phyloP scores from a whole-genome alignment of 1,140 invertebrate genomes.

The Drosophila azteca region DNA sequence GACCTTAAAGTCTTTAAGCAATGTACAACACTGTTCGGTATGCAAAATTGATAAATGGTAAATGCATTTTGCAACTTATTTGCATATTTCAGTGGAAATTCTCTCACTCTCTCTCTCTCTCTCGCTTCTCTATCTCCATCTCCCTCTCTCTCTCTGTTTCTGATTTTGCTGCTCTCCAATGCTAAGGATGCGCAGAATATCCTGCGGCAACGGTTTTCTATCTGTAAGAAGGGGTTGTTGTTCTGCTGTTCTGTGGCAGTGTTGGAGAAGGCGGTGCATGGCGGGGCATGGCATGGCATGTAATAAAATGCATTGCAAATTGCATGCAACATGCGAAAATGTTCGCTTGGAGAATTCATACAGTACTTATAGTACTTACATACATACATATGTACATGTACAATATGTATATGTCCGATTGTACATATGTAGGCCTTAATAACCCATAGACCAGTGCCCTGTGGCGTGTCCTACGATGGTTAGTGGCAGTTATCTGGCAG shows the following conservation, averaged over 20 bases:
- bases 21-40: slow-evolving; percentile 31
- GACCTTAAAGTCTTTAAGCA: slow-evolving; percentile 1
- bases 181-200: slow-evolving; percentile 76
- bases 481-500: slow-evolving; percentile 7
- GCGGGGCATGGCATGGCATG: slow-evolving; percentile 21
- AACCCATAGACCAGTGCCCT: slow-evolving; percentile 30
- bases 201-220: slow-evolving; percentile 58
- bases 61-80: slow-evolving; percentile 68
- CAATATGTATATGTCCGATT: slow-evolving; percentile 9
- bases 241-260: not conserved
- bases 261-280: slow-evolving; percentile 7
- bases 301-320: slow-evolving; percentile 64
- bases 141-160: slow-evolving; percentile 12
- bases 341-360: slow-evolving; percentile 12
- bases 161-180: slow-evolving; percentile 43
- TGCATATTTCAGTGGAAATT: slow-evolving; percentile 69
- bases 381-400: not conserved
- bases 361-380: too few species aligned
- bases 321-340: slow-evolving; percentile 55
- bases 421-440: slow-evolving; percentile 46
- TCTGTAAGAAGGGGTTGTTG: slow-evolving; percentile 1
- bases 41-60: slow-evolving; percentile 39
- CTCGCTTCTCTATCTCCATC: slow-evolving; percentile 3
- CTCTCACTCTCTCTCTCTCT: slow-evolving; percentile 2
- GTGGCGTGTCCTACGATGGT: not conserved